These are phyloP conservation scores for Tretioscincus oriximinensis DNA, from an alignment of 2,113 vertebrate genomes.

Conservation along the genomic window DNA sequence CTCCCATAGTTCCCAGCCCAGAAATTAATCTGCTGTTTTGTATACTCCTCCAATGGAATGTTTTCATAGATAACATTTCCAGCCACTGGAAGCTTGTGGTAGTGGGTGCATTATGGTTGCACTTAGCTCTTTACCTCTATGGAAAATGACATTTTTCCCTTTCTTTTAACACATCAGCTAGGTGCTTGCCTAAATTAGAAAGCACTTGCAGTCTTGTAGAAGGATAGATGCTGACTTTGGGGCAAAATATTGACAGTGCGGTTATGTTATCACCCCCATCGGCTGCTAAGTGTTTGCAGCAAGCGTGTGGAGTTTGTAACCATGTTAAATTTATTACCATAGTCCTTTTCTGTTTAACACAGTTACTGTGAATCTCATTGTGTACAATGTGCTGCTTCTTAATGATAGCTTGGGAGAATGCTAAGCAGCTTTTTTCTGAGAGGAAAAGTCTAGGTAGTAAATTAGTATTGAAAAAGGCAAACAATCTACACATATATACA, in stretches of 20 bases:
- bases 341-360: constrained; percentile 4
- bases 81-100: constrained; percentile 49
- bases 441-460: constrained; percentile 41
- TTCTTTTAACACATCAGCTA: not conserved
- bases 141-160: constrained; percentile 3
- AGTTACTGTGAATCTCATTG: constrained; percentile 36
- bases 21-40: constrained; percentile 44
- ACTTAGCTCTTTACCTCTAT: constrained; percentile 31
- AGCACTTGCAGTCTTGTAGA: constrained; percentile 11
- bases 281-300: not conserved
- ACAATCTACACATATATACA: not conserved
- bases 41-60: constrained; percentile 41
- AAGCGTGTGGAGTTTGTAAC: not conserved
- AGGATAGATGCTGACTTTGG: constrained; percentile 30
- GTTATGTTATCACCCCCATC: constrained; percentile 3
- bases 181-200: not conserved
- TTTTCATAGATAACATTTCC: constrained; percentile 49
- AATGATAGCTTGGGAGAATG: constrained; percentile 46
- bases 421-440: constrained; percentile 45
- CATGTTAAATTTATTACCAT: constrained; percentile 35
- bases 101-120: constrained; percentile 51
- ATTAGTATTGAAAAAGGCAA: constrained; percentile 59
- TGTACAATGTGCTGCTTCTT: constrained; percentile 4
- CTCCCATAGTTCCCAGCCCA: constrained; percentile 47
- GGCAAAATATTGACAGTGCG: constrained; percentile 31